Conservation (phyloP, 2,888 invertebrate genomes). For the Ophonus ardosiacus region DNA sequence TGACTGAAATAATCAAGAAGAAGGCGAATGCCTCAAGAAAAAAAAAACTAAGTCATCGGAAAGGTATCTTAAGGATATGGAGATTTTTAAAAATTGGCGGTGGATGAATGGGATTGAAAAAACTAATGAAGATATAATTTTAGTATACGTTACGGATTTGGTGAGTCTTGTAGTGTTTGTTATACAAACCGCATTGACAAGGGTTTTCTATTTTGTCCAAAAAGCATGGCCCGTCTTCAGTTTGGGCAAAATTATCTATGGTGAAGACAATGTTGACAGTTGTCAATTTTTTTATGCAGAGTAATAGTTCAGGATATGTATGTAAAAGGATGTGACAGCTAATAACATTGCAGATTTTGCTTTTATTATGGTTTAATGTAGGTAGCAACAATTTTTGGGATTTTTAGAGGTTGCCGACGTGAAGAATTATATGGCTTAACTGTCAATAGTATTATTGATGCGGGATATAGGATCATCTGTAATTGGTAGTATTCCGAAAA, state of each 20-base stretch:
- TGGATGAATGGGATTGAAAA: not conserved
- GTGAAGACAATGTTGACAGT: not conserved
- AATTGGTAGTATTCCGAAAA: no score
- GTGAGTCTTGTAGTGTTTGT: conserved; percentile 2
- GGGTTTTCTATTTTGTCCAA: not conserved
- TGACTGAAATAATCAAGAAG: not conserved
- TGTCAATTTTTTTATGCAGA: not conserved
- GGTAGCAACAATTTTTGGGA: no score
- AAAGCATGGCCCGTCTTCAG: not conserved
- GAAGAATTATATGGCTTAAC: no score
- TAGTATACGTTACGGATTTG: not conserved
- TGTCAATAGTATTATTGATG: no score
- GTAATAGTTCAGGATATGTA: not conserved
- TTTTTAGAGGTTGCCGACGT: no score
- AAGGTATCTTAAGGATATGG: not conserved
- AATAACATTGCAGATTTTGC: no score
- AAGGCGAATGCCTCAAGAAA: not conserved
- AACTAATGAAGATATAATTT: not conserved
- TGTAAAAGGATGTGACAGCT: not conserved
- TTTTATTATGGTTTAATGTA: no score
- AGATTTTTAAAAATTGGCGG: conserved; percentile 1
- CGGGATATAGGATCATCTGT: no score
- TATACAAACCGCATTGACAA: not conserved
- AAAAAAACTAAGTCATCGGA: not conserved
- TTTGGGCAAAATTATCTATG: not conserved